Evolutionary conservation across 37 sponge, comb jelly and placozoan species (phyloP).

Genomic region (Amphimedon queenslandica): DNA sequence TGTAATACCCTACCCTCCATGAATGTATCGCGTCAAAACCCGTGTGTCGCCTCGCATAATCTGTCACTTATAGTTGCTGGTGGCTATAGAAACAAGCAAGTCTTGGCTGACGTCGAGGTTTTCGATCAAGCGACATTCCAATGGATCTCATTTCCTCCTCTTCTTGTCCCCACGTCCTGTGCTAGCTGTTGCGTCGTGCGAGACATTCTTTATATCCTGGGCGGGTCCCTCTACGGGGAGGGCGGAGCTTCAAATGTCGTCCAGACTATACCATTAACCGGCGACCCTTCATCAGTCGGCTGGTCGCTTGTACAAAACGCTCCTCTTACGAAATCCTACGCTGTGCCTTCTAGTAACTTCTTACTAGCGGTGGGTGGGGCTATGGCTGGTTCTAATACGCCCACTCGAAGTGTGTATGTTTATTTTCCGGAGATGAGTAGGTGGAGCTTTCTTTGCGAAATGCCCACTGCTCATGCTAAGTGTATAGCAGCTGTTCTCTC

Average conservation of each 20-base stretch:
- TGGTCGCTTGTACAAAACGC: conserved; percentile 20
- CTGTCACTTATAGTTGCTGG: conserved; percentile 47
- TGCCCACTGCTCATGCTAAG: conserved; percentile 37
- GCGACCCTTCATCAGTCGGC: conserved; percentile 17
- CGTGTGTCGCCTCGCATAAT: conserved; percentile 5
- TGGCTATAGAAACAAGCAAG: conserved; percentile 32
- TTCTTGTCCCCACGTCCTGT: conserved; percentile 33
- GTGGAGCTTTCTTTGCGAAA: conserved; percentile 35
- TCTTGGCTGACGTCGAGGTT: conserved; percentile 40
- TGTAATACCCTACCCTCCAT: conserved; percentile 18
- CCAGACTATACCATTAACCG: conserved; percentile 12
- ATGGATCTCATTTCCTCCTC: conserved; percentile 18
- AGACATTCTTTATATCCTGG: conserved; percentile 34
- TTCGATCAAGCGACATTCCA: conserved; percentile 30
- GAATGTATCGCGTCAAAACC: conserved; percentile 37
- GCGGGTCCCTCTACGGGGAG: conserved; percentile 49
- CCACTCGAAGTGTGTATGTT: conserved; percentile 18
- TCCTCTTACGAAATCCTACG: conserved; percentile 37
- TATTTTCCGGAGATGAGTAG: conserved; percentile 19
- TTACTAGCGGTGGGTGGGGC: conserved; percentile 47
- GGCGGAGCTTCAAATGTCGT: conserved; percentile 26
- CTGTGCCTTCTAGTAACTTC: conserved; percentile 39
- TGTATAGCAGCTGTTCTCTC: conserved; percentile 29
- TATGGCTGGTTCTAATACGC: conserved; percentile 8
- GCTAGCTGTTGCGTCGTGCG: conserved; percentile 36